A percentile compares a stretch with the other conserved stretches of the same genome.
Conservation (phyloP, 2,888 invertebrate species). For the Sphecodes monilicornis region DNA sequence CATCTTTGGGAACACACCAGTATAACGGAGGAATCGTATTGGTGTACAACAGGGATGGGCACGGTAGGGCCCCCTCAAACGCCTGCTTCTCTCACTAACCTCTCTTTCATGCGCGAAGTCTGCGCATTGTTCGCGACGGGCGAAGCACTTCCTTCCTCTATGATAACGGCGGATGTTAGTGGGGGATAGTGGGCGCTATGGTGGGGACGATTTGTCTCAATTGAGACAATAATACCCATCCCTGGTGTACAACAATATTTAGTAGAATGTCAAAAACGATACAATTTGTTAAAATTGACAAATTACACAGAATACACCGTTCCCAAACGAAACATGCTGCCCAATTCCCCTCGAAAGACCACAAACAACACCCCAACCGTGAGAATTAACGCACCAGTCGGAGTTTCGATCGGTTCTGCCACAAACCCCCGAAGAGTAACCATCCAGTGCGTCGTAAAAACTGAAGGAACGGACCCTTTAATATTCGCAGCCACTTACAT, state of each 20-base stretch:
- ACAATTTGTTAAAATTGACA: background rate
- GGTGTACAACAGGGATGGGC: no score
- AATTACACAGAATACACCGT: background rate
- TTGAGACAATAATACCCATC: no score
- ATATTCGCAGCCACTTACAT: conserved; percentile 23
- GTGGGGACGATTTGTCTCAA: no score
- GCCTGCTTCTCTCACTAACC: no score
- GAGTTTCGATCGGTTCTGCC: background rate
- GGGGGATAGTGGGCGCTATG: no score
- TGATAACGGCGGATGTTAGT: no score
- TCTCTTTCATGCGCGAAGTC: no score
- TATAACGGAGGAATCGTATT: no score
- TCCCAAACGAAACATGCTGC: background rate
- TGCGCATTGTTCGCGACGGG: no score
- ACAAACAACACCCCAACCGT: background rate
- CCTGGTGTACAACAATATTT: background rate
- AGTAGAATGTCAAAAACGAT: background rate
- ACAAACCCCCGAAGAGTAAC: background rate
- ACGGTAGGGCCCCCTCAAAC: no score
- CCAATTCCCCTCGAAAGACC: background rate
- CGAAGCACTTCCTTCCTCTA: no score
- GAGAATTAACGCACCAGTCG: background rate
- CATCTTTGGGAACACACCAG: no score
- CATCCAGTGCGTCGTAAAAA: background rate
- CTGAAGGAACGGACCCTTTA: conserved; percentile 8